Base-by-base conservation (phyloP, 2,113 vertebrate species). In the Alces alces region DNA sequence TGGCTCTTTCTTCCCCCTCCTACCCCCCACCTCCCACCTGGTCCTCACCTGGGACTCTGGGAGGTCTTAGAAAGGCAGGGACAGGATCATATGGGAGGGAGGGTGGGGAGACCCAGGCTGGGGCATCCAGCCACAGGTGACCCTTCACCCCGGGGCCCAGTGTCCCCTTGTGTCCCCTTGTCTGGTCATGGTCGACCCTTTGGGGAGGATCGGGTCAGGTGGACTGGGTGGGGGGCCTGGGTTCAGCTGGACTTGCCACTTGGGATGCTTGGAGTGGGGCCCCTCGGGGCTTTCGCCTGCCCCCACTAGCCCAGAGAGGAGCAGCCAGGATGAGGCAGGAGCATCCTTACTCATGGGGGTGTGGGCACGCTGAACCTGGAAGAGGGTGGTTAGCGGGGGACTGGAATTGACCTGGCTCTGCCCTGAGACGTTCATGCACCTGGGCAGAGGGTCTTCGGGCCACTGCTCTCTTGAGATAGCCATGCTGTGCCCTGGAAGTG, bases 1-100 rank as follows among this genome's bases (percentile, higher is more conserved):
- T 8, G 12, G 28, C 39, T 86, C 36, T 33, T 82, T 33, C 47
- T 54, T 23, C 52, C 30, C 30, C 17, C 13, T 8, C 23, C 52
- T 4, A 52, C 17, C 15, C 0, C 11, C 3, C 0, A 23, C 8
- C 5, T 39, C 16, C 45, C 11, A 7, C 33, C 64, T 16, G 5
- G 23, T 43, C 52, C 70, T 89, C 14, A 15, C 52, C 25, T 23
- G 27, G 84, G 64, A 33, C 73, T 14, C 25, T 0, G 11, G 36
- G 60, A 76, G 36, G 2, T 43, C 76, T 92, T 39, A 43, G n/a
- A 47, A 12, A 86, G 15, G 27, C 5, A 80, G 25, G 73, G 36
- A 30, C 39, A 39, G 33, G 39, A 14, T 12, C 3, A 0, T 14
- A 27, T 25, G 16, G 39, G 47, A 57, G n/a, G 23, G 43, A 39